Evolutionary conservation across 2,888 invertebrate genomes (phyloP), one percentile per base, ranked within the genome.

Genomic region (Noctua fimbriata): DNA sequence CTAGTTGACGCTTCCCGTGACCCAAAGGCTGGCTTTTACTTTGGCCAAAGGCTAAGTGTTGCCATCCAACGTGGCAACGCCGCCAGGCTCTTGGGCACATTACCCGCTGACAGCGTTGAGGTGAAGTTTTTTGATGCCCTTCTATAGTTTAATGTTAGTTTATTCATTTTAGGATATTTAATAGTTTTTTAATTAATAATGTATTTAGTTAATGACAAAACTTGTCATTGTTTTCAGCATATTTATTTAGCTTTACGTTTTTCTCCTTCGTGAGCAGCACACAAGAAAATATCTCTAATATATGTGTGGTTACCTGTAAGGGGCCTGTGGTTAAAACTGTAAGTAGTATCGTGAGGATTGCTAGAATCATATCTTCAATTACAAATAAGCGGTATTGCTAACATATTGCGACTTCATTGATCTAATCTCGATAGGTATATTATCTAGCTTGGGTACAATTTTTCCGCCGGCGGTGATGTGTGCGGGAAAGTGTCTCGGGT

Each of bases 291-390:
- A 67, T 58, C 32, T 76, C 41, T 80, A 67, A 72, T 63, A 12
- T 21, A n/a, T 65, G 52, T 70, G 76, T 58, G 49, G 77, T 83
- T 86, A 69, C 52, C 55, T 67, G 14, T 70, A 69, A 76, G 65
- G 73, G 52, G 60, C 21, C 36, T 86, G 86, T 66, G 82, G 86
- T 82, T 82, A 82, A 69, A 82, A 72, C 87, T 74, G 83, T 67
- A 44, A 66, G 71, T 12, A 44, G 47, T 55, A 70, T 77, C 55
- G 32, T n/a, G 60, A 55, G 12, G 47, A 73, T 67, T 73, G 24
- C 28, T 49, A 36, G 70, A 73, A 60, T 77, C 78, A 70, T 85
- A 58, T 66, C 52, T 77, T 71, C 73, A 36, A 84, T 78, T 78
- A 67, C 70, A 67, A 58, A 63, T 73, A 66, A 77, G 47, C 70